These are phyloP conservation scores for Epinephelus fuscoguttatus DNA, from an alignment of 2,113 vertebrate genomes.

Conservation along the genomic window DNA sequence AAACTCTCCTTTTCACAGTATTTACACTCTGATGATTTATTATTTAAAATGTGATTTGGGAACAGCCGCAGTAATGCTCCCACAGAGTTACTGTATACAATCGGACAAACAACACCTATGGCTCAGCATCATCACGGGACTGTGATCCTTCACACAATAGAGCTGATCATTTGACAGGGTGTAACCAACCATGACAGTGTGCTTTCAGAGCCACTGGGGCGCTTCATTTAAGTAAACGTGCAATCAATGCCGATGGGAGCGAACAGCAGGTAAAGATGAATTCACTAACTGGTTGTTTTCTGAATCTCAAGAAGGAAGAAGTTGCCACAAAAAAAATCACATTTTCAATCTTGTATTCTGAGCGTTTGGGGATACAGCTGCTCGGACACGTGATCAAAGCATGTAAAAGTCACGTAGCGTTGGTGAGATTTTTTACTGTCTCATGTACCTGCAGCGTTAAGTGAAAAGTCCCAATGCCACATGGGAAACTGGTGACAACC, in stretches of 20 bases:
- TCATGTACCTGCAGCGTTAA: slow-evolving; percentile 6
- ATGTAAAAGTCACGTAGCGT: neutral
- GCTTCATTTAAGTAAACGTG: slow-evolving; percentile 74
- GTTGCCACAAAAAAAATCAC: slow-evolving; percentile 5
- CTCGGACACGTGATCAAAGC: slow-evolving; percentile 30
- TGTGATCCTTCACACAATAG: slow-evolving; percentile 58
- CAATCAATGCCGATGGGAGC: slow-evolving; percentile 65
- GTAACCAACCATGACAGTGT: slow-evolving; percentile 70
- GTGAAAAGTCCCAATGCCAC: slow-evolving; percentile 3
- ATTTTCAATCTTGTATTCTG: neutral
- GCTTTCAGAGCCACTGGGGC: slow-evolving; percentile 70
- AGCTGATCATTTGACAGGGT: slow-evolving; percentile 67
- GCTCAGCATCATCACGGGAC: slow-evolving; percentile 34
- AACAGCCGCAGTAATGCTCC: neutral
- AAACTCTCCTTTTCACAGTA: neutral
- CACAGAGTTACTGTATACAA: slow-evolving; percentile 29
- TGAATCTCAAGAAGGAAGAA: slow-evolving; percentile 3
- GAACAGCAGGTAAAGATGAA: slow-evolving; percentile 56
- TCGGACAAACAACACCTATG: slow-evolving; percentile 28
- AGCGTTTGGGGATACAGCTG: neutral
- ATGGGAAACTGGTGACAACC: slow-evolving; percentile 36
- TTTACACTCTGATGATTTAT: neutral
- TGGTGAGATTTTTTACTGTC: slow-evolving; percentile 3
- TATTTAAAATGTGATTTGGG: slow-evolving; percentile 10
- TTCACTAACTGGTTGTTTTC: slow-evolving; percentile 29